Evolutionary conservation across 37 sponge, comb jelly and placozoan genomes (phyloP).

Genomic region (Hormiphora californensis): DNA sequence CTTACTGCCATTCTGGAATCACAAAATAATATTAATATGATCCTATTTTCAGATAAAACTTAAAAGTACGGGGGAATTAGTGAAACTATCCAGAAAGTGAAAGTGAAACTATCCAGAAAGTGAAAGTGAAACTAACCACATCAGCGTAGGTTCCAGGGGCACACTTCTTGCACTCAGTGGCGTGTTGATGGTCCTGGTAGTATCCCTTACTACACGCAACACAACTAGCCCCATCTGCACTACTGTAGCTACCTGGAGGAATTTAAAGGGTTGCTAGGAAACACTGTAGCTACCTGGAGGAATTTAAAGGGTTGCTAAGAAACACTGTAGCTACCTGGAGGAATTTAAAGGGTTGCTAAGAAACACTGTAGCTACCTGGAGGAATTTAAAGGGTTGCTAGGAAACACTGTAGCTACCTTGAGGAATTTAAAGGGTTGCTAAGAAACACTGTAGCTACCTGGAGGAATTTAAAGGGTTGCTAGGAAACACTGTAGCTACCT

Average conservation of each 20-base stretch:
- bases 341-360: too few species aligned
- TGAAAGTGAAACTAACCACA: not conserved
- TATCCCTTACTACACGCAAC: conserved; percentile 17
- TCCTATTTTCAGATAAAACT: not conserved
- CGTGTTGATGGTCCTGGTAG: not conserved
- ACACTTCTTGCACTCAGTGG: not conserved
- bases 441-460: too few species aligned
- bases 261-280: not conserved
- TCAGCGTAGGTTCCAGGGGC: conserved; percentile 11
- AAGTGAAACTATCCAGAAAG: not conserved
- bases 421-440: too few species aligned
- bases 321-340: too few species aligned
- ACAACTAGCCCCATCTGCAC: not conserved
- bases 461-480: too few species aligned
- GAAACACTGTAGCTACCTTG: too few species aligned
- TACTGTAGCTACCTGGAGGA: conserved; percentile 32
- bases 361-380: too few species aligned
- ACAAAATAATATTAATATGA: too few species aligned
- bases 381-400: too few species aligned
- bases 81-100: not conserved
- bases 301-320: too few species aligned
- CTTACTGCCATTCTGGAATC: conserved; percentile 17
- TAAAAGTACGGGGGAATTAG: not conserved
- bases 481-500: too few species aligned
- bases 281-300: too few species aligned